Percentiles rank a stretch among this genome's conserved stretches.
phyloP scores from a whole-genome alignment of 2,797 vertebrate genomes.

The Thripadectes ignobilis region DNA sequence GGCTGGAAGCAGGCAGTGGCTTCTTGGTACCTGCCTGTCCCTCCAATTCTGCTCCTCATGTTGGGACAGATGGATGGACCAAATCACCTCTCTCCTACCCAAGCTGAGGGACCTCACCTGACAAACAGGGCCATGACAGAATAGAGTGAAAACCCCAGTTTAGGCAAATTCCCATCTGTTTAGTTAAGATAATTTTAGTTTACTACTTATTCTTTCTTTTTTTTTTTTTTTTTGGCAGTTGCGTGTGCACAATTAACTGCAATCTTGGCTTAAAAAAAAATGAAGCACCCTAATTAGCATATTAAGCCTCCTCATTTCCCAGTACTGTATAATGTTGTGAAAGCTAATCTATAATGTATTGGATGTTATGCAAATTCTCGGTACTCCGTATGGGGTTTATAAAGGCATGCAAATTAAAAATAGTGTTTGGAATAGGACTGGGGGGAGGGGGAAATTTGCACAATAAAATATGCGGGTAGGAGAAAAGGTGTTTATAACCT shows the following conservation, averaged over 20 bases:
- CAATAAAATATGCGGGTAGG: conserved; percentile 25
- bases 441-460: conserved; percentile 44
- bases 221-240: conserved; percentile 14
- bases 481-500: conserved; percentile 50
- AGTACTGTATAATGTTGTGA: conserved; percentile 63
- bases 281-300: conserved; percentile 60
- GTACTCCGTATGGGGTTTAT: conserved; percentile 46
- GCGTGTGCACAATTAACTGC: conserved; percentile 12
- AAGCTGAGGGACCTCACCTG: neutral
- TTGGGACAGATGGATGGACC: neutral
- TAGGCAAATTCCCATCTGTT: conserved; percentile 56
- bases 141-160: neutral
- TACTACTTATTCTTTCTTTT: neutral
- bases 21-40: neutral
- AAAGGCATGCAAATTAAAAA: conserved; percentile 64
- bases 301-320: conserved; percentile 65
- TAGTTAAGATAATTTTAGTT: conserved; percentile 65
- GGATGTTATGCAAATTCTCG: conserved; percentile 62
- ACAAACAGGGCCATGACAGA: conserved; percentile 23
- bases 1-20: neutral
- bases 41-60: neutral
- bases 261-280: conserved; percentile 53
- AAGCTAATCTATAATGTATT: conserved; percentile 70
- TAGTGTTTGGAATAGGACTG: conserved; percentile 39
- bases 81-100: neutral